Percentiles rank a stretch among this genome's conserved stretches.
Conservation (phyloP, 2,113 vertebrate species). For the Coptodon rendalli region DNA sequence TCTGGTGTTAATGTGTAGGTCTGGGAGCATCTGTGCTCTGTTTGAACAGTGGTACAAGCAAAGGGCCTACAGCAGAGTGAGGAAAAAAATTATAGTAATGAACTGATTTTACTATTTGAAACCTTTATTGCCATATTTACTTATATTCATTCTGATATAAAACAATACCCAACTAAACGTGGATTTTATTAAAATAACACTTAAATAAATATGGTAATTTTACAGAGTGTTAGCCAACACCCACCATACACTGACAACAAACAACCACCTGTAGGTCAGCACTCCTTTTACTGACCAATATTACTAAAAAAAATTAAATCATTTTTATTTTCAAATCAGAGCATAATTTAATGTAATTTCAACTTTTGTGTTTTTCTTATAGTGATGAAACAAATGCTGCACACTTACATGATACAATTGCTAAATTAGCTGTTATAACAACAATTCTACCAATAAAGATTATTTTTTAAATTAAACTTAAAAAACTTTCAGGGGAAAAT, state of each 20-base stretch:
- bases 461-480: neutral
- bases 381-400: neutral
- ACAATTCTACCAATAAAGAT: neutral
- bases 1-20: conserved; percentile 8
- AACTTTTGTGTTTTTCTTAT: neutral
- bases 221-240: neutral
- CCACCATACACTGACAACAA: neutral
- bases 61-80: neutral
- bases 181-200: neutral
- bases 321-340: neutral
- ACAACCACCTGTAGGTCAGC: conserved; percentile 41
- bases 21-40: conserved; percentile 15
- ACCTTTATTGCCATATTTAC: neutral
- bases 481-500: neutral
- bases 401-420: neutral
- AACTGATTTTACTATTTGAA: neutral
- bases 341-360: neutral
- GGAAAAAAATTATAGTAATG: neutral
- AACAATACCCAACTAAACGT: neutral
- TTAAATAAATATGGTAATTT: neutral
- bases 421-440: neutral
- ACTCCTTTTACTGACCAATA: neutral
- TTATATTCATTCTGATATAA: neutral
- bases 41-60: neutral
- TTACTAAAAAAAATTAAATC: neutral